Percentiles rank a stretch among this genome's conserved stretches.
These are phyloP conservation scores for Melanophora roralis DNA, from an alignment of 2,888 invertebrate species.

Conservation along the genomic window DNA sequence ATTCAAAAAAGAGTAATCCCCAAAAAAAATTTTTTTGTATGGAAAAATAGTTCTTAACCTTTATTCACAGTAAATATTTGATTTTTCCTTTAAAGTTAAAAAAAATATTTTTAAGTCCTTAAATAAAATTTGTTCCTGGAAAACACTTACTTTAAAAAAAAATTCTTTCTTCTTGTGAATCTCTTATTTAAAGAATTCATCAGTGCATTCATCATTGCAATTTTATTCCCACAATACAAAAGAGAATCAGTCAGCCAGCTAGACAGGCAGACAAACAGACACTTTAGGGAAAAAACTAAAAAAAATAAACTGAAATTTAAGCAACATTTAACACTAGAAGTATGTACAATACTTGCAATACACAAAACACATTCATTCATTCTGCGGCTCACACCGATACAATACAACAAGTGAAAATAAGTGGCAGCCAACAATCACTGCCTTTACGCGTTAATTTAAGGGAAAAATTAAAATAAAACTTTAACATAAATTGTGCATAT, in stretches of 20 bases:
- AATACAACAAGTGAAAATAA: slow-evolving; percentile 25
- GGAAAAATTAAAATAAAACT: slow-evolving; percentile 27
- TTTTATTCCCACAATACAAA: slow-evolving; percentile 37
- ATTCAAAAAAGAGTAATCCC: too few species aligned
- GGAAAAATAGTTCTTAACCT: too few species aligned
- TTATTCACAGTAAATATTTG: too few species aligned
- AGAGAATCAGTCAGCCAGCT: slow-evolving; percentile 9
- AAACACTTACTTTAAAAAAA: too few species aligned
- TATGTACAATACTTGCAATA: background rate
- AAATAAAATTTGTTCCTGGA: too few species aligned
- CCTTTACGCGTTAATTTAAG: slow-evolving; percentile 31
- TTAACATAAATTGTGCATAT: background rate
- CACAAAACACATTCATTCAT: background rate
- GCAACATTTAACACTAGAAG: slow-evolving; percentile 54
- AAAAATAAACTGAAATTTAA: slow-evolving; percentile 35
- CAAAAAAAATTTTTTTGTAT: too few species aligned
- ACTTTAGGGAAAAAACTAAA: background rate
- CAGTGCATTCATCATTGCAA: slow-evolving; percentile 62
- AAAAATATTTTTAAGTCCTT: too few species aligned
- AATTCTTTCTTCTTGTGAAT: too few species aligned
- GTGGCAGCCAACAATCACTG: slow-evolving; percentile 53
- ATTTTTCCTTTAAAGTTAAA: too few species aligned
- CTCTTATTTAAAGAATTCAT: slow-evolving; percentile 52
- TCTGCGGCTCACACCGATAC: background rate
- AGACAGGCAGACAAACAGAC: slow-evolving; percentile 10